Conservation (phyloP, 1,140 invertebrate species). For the Agrilus planipennis region DNA sequence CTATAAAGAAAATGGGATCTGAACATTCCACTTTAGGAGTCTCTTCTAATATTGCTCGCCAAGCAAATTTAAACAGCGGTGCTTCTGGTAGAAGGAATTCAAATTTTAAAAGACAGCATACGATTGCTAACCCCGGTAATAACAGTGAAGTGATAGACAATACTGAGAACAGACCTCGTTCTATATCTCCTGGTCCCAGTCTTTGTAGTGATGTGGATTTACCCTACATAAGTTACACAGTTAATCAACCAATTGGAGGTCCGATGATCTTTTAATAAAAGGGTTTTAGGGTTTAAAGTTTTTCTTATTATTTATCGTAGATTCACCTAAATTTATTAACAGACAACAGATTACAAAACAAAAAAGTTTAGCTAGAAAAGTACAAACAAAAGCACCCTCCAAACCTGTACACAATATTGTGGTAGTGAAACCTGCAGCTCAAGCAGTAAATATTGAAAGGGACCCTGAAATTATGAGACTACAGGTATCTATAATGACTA, state of each 20-base stretch:
- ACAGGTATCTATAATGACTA: slow-evolving; percentile 37
- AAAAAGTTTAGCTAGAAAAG: slow-evolving; percentile 21
- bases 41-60: slow-evolving; percentile 14
- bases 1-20: slow-evolving; percentile 48
- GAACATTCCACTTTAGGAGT: slow-evolving; percentile 40
- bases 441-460: slow-evolving; percentile 48
- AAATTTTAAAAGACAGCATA: slow-evolving; percentile 41
- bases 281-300: slow-evolving; percentile 47
- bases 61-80: slow-evolving; percentile 24
- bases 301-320: slow-evolving; percentile 30
- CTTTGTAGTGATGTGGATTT: slow-evolving; percentile 82
- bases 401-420: slow-evolving; percentile 56
- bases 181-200: slow-evolving; percentile 70
- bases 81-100: slow-evolving; percentile 21
- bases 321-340: slow-evolving; percentile 63
- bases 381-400: slow-evolving; percentile 15
- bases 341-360: slow-evolving; percentile 36
- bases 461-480: slow-evolving; percentile 72
- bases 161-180: slow-evolving; percentile 48
- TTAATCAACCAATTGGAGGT: slow-evolving; percentile 81
- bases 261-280: no score
- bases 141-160: slow-evolving; percentile 16
- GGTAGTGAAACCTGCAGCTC: slow-evolving; percentile 59
- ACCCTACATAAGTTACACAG: slow-evolving; percentile 89
- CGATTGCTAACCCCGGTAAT: slow-evolving; percentile 40